Evolutionary conservation across 2,888 invertebrate species (phyloP).

Genomic region (Rhorus exstirpatorius): DNA sequence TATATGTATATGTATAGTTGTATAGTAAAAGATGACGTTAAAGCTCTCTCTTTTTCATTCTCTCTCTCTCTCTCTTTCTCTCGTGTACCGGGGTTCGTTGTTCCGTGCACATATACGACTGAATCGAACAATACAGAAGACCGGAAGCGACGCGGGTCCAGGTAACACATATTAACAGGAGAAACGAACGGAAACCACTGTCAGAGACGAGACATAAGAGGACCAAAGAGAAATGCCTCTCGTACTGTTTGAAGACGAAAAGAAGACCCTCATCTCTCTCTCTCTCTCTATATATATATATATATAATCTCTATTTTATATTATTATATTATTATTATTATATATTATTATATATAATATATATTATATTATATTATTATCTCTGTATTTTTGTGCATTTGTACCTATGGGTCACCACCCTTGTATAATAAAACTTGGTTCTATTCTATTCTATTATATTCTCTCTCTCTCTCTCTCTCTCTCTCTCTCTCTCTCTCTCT

Average conservation of each 20-base stretch:
- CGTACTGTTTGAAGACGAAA: slow-evolving; percentile 47
- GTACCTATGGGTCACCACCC: too few relatives aligned
- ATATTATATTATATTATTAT: too few relatives aligned
- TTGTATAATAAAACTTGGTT: too few relatives aligned
- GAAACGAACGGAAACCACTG: slow-evolving; percentile 64
- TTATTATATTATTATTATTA: too few relatives aligned
- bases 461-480: slow-evolving; percentile 24
- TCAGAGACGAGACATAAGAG: slow-evolving; percentile 55
- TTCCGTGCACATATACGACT: slow-evolving; percentile 67
- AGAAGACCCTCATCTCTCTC: not conserved
- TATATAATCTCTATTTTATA: slow-evolving; percentile 14
- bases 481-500: not conserved
- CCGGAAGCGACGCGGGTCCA: slow-evolving; percentile 75
- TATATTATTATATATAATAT: too few relatives aligned
- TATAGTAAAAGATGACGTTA: slow-evolving; percentile 31
- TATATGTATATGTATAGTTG: slow-evolving; percentile 2
- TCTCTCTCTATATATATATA: too few relatives aligned
- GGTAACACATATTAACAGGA: slow-evolving; percentile 47
- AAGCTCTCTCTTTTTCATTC: slow-evolving; percentile 19
- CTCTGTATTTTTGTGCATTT: too few relatives aligned
- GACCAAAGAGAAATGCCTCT: slow-evolving; percentile 48
- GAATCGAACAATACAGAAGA: slow-evolving; percentile 75
- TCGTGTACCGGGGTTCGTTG: slow-evolving; percentile 33
- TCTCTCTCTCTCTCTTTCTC: slow-evolving; percentile 2
- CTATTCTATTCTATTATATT: too few relatives aligned